Evolutionary conservation across 2,113 vertebrate species (phyloP), one percentile per base, ranked within the genome.

Genomic region (Poecile atricapillus): DNA sequence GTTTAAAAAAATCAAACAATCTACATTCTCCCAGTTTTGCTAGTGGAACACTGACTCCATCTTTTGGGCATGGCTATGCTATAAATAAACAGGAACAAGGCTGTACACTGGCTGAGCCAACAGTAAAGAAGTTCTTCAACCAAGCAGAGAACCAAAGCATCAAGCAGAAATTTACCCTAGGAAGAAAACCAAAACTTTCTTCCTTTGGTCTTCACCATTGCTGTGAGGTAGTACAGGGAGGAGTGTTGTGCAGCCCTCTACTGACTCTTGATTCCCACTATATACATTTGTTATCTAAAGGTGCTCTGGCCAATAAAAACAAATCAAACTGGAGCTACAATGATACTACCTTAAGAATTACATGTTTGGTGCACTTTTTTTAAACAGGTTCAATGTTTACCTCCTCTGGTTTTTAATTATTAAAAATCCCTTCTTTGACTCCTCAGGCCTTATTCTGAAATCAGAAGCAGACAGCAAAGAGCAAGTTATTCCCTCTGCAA

Each of bases 41-140:
- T 64, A 46, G 67, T 75, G 33, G 87, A 92, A 84, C 87, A 82
- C 74, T 89, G 47, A 94, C 91, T 93, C 76, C 70, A 84, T 87
- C 87, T 87, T 94, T 95, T 85, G 95, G 84, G 68, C 63, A 85
- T 30, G 5, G 2, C 15, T 77, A 9, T 25, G 46, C 46, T 79
- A 11, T 22, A 84, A 82, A 55, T 17, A 82, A 87, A 68, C 3
- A 81, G 71, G 10, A 93, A 15, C 46, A 91, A 63, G 52, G 47
- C 39, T 71, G 52, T 4, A 59, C 22, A 46, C 15, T 71, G 52
- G 28, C 80, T 83, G 30, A 81, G 35, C 46, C 65, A 95, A 60
- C 62, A 39, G 9, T 33, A 58, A 15, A 13, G 39, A 81, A 75
- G 6, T 58, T 64, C 33, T 63, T 70, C 28, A 65, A 77, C 77